Conservation (phyloP, 2,797 vertebrate species). For the Brachyalestes nurse region DNA sequence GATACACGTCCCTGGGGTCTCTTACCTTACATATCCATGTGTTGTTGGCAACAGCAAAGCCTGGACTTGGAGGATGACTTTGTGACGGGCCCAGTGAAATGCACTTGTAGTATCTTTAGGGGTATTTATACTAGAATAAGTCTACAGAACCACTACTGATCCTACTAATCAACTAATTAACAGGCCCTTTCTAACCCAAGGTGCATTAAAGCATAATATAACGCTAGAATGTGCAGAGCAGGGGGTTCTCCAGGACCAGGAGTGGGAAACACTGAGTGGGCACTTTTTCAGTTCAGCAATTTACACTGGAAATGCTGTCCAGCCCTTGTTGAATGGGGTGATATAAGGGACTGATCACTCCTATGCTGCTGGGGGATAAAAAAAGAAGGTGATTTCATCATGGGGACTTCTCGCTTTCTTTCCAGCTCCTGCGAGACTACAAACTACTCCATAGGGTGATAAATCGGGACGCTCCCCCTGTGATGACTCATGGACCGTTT, state of each 20-base stretch:
- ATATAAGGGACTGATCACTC: conserved; percentile 5
- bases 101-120: too few species aligned
- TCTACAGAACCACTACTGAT: too few species aligned
- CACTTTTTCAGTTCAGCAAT: conserved; percentile 24
- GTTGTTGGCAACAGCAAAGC: too few species aligned
- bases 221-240: neutral
- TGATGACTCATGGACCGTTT: conserved; percentile 48
- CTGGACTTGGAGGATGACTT: too few species aligned
- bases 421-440: conserved; percentile 30
- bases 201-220: neutral
- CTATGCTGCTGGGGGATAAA: conserved; percentile 4
- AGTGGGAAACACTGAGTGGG: neutral
- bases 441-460: conserved; percentile 44
- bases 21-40: too few species aligned
- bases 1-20: too few species aligned
- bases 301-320: neutral
- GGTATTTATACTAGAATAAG: too few species aligned
- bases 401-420: conserved; percentile 17
- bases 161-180: neutral
- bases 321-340: conserved; percentile 8
- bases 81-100: too few species aligned
- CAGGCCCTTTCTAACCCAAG: too few species aligned
- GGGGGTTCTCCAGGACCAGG: neutral
- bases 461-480: conserved; percentile 34
- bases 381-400: conserved; percentile 39